These are phyloP conservation scores for Ormia ochracea DNA, from an alignment of 2,888 invertebrate genomes.

Conservation along the genomic window DNA sequence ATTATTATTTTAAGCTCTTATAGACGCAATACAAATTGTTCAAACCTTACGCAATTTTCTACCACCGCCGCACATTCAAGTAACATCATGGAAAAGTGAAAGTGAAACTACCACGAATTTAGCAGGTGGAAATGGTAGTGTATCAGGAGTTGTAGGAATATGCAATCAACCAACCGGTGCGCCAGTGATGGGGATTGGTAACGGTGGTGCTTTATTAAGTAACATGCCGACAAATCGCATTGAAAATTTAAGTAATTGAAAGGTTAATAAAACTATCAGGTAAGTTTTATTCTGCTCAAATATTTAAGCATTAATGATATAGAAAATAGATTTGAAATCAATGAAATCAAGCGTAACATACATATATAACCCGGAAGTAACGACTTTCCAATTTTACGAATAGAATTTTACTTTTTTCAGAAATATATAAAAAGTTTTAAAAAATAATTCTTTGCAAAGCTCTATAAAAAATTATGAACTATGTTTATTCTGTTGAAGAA, in stretches of 20 bases:
- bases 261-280: conserved; percentile 15
- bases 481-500: neutral
- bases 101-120: conserved; percentile 73
- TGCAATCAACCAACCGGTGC: conserved; percentile 10
- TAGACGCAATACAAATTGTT: conserved; percentile 91
- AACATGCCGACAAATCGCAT: conserved; percentile 61
- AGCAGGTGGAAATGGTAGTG: conserved; percentile 35
- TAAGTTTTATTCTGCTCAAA: conserved; percentile 41
- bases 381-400: conserved; percentile 46
- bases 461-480: neutral
- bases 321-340: neutral
- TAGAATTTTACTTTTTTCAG: conserved; percentile 15
- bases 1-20: conserved; percentile 80
- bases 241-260: conserved; percentile 65
- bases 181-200: conserved; percentile 34
- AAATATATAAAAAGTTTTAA: conserved; percentile 10
- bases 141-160: conserved; percentile 7
- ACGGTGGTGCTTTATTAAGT: conserved; percentile 52
- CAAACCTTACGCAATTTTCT: conserved; percentile 89
- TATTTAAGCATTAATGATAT: neutral
- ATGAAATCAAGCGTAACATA: conserved; percentile 14
- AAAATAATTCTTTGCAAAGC: neutral
- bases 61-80: conserved; percentile 91
- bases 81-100: conserved; percentile 93
- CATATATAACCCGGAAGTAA: conserved; percentile 24